Conservation (phyloP, 2,797 vertebrate genomes). For the Muscicapa comitata region DNA sequence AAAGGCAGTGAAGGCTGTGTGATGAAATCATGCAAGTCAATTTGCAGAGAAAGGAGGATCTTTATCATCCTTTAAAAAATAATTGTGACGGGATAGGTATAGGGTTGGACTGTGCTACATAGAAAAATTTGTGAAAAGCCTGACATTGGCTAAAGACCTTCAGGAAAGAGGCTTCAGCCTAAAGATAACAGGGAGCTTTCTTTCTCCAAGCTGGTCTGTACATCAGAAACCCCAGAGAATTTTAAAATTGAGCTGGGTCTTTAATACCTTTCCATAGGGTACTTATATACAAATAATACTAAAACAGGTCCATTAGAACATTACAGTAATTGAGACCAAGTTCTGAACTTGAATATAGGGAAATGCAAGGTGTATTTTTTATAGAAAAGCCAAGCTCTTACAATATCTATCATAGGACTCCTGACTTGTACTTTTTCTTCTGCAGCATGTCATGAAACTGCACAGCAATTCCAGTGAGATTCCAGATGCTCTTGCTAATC, state of each 20-base stretch:
- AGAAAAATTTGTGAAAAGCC: neutral
- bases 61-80: neutral
- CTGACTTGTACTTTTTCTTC: neutral
- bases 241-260: neutral
- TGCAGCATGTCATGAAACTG: neutral
- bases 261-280: neutral
- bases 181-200: neutral
- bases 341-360: neutral
- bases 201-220: neutral
- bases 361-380: neutral
- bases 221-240: neutral
- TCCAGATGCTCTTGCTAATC: neutral
- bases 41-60: neutral
- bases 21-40: neutral
- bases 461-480: neutral
- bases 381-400: neutral
- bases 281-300: neutral
- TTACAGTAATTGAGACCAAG: neutral
- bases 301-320: neutral
- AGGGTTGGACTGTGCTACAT: neutral
- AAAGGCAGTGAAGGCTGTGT: neutral
- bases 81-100: neutral
- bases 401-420: neutral
- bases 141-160: neutral
- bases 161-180: neutral